Base-by-base conservation (phyloP, 1,140 invertebrate genomes). In the Drosophila pachea region DNA sequence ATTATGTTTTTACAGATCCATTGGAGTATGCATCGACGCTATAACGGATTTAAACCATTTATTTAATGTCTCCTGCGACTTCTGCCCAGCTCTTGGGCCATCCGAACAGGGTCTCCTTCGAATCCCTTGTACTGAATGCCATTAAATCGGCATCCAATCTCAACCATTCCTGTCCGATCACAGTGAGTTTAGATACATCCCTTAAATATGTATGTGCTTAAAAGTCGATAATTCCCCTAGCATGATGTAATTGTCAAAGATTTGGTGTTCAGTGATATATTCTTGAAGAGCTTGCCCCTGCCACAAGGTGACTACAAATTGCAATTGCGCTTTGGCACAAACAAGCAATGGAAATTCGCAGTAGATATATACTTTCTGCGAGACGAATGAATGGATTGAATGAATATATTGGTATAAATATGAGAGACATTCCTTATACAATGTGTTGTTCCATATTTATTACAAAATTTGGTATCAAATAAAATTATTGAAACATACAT, bases 171-270 rank as follows among this genome's bases (percentile, higher is more conserved):
- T 79, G 81, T 9, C 79, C 69, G 6, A 71, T 43, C 7, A n/a
- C 70, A 38, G 79, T 83, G 12, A 58, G 73, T 71, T 16, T 11
- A 1, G 11, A 53, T 6, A 5, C 12, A 14, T 5, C n/a, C 8
- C n/a, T 42, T 42, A n/a, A n/a, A 42, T 42, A 42, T n/a, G n/a
- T 14, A 42, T 9, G 42, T 40, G n/a, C 35, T 52, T 22, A 22
- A 22, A 22, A 22, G 1, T 22, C 1, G 22, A 22, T 22, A 22
- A 22, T 22, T 2, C 22, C 22, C 45, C 0, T 6, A 87, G 83
- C 78, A 87, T 12, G 82, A 87, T n/a, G 49, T 83, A 0, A 74
- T 77, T 38, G 8, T 86, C 4, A 64, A 82, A 11, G 77, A 87
- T 64, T 12, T 79, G 38, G 78, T 78, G 16, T 74, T 70, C 12